These are phyloP conservation scores for Rhinoraja longicauda DNA, from an alignment of 2,797 vertebrate species.

Conservation along the genomic window DNA sequence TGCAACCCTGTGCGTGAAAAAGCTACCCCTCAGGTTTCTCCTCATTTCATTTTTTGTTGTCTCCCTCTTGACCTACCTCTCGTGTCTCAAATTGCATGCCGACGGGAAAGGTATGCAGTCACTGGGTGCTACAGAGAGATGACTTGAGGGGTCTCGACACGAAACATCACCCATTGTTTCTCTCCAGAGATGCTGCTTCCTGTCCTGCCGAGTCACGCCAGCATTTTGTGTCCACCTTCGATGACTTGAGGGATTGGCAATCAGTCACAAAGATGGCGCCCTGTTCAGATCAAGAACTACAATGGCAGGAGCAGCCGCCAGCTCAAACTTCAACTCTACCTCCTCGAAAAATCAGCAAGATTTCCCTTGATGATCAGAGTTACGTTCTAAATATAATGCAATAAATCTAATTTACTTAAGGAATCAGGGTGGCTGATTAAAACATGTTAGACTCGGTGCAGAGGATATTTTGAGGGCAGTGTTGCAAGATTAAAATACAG, in stretches of 20 bases:
- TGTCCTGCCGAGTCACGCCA: too few relatives aligned
- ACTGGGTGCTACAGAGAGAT: background rate
- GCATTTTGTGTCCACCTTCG: too few relatives aligned
- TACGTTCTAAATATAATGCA: background rate
- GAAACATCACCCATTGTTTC: too few relatives aligned
- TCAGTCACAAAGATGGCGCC: background rate
- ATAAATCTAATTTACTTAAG: slow-evolving; percentile 5
- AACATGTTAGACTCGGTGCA: background rate
- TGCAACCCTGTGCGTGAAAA: too few relatives aligned
- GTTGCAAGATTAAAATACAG: slow-evolving; percentile 14
- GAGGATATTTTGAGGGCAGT: slow-evolving; percentile 1
- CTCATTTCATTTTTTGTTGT: background rate
- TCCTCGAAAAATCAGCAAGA: background rate
- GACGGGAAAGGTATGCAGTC: background rate
- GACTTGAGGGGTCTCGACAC: background rate
- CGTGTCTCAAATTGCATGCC: background rate
- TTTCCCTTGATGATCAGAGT: background rate
- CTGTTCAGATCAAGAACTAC: background rate
- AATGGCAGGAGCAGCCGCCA: background rate
- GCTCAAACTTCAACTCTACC: background rate
- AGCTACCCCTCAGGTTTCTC: background rate
- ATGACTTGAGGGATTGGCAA: background rate
- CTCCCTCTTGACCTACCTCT: background rate
- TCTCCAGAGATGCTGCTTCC: too few relatives aligned
- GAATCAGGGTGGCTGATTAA: slow-evolving; percentile 23